phyloP scores from a whole-genome alignment of 2,797 vertebrate species.

The Cirrhinus mrigala region DNA sequence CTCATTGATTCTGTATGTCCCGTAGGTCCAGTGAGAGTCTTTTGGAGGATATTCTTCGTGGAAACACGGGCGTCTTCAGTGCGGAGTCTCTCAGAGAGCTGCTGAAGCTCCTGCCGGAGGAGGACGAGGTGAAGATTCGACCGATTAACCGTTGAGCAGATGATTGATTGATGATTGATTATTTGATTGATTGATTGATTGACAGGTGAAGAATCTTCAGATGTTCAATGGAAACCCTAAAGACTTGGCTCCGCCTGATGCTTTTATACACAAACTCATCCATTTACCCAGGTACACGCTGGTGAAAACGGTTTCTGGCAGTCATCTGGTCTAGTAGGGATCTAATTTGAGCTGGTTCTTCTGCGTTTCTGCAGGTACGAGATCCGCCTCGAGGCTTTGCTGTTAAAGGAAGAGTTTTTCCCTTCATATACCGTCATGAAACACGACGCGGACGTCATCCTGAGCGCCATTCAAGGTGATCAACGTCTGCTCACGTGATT shows the following conservation, averaged over 20 bases:
- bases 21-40: constrained; percentile 85
- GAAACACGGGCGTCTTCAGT: constrained; percentile 83
- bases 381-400: constrained; percentile 89
- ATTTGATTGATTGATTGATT: neutral
- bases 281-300: constrained; percentile 87
- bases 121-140: constrained; percentile 85
- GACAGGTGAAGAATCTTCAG: constrained; percentile 87
- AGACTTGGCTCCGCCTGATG: constrained; percentile 88
- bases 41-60: constrained; percentile 85
- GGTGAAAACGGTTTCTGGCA: neutral
- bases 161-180: neutral
- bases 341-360: neutral
- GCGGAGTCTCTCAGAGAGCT: constrained; percentile 87
- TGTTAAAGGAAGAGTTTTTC: constrained; percentile 89
- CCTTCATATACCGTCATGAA: constrained; percentile 68
- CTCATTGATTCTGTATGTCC: constrained; percentile 54
- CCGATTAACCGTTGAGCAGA: neutral
- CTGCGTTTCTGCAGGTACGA: constrained; percentile 76
- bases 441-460: constrained; percentile 44
- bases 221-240: constrained; percentile 82
- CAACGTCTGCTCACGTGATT: neutral
- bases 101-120: constrained; percentile 90
- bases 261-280: constrained; percentile 87
- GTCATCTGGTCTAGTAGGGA: neutral
- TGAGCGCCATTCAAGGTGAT: constrained; percentile 54